phyloP scores from a whole-genome alignment of 2,113 vertebrate species.

The Sphaerodactylus townsendi region DNA sequence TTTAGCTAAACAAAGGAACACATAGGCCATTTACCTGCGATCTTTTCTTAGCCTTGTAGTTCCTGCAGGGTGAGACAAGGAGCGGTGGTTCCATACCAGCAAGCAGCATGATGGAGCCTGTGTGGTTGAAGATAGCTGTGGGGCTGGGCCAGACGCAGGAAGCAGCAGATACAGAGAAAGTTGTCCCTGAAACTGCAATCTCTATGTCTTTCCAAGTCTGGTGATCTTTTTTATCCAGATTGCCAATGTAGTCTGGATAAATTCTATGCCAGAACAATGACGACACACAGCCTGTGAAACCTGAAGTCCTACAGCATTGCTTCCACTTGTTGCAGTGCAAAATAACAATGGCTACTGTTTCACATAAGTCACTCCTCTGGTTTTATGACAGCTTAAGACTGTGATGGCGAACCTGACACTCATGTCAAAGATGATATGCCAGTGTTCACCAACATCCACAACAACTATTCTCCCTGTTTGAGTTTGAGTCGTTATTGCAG shows the following conservation, averaged over 20 bases:
- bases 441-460: no score
- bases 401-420: no score
- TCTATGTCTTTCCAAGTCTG: no score
- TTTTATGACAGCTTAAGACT: background rate
- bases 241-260: no score
- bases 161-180: background rate
- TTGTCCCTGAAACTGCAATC: background rate
- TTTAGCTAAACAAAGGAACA: background rate
- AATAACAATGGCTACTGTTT: background rate
- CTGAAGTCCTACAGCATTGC: background rate
- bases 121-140: background rate
- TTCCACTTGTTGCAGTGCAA: background rate
- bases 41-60: background rate
- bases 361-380: background rate
- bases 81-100: background rate
- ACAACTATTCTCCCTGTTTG: no score
- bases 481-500: no score
- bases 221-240: no score
- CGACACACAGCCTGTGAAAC: background rate
- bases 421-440: no score
- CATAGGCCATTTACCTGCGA: no score
- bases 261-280: background rate
- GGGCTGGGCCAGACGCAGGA: background rate
- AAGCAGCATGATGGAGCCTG: background rate
- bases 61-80: background rate